Percentiles rank a stretch among this genome's conserved stretches.
These are phyloP conservation scores for Podiceps cristatus DNA, from an alignment of 2,113 vertebrate genomes.

Conservation along the genomic window DNA sequence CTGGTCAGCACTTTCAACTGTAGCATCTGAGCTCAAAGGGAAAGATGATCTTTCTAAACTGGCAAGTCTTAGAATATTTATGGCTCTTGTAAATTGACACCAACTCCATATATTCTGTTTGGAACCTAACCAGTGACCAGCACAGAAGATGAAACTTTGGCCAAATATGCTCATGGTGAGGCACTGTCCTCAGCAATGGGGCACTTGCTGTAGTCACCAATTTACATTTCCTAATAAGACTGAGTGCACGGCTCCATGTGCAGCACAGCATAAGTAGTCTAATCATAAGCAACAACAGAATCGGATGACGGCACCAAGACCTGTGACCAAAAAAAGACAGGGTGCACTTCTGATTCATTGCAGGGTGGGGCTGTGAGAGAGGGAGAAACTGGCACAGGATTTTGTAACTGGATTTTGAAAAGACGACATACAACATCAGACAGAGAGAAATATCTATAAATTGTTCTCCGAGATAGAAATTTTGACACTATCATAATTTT, in stretches of 20 bases:
- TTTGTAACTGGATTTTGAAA: conserved; percentile 14
- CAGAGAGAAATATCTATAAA: neutral
- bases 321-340: conserved; percentile 55
- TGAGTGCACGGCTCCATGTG: neutral
- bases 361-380: conserved; percentile 8
- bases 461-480: neutral
- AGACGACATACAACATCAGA: neutral
- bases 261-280: neutral
- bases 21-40: neutral
- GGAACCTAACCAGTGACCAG: neutral
- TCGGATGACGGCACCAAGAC: conserved; percentile 19
- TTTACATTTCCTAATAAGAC: conserved; percentile 53
- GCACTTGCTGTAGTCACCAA: neutral
- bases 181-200: neutral
- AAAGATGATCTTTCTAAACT: neutral
- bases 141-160: neutral
- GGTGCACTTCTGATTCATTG: conserved; percentile 36
- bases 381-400: neutral
- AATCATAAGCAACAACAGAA: conserved; percentile 31
- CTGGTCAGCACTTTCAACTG: neutral
- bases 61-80: conserved; percentile 5
- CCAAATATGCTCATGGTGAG: neutral
- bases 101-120: neutral
- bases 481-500: neutral
- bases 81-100: conserved; percentile 12